Conservation (phyloP, 2,888 invertebrate species). For the Napeogenes sylphis region DNA sequence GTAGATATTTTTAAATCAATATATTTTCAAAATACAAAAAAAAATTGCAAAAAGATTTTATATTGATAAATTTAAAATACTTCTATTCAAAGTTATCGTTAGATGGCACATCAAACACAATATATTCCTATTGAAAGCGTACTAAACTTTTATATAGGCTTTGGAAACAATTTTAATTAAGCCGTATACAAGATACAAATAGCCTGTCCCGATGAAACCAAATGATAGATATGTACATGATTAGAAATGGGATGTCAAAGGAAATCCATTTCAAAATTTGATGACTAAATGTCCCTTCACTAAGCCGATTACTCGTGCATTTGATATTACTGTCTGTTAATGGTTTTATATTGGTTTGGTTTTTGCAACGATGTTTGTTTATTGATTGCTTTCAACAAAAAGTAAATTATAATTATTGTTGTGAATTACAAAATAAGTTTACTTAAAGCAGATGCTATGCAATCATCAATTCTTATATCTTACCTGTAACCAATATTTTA, state of each 20-base stretch:
- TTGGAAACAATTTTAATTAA: constrained; percentile 5
- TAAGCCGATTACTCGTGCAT: constrained; percentile 12
- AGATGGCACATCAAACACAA: constrained; percentile 1
- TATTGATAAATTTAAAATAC: background rate
- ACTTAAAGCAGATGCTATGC: too few species aligned
- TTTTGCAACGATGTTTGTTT: background rate
- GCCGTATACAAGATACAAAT: constrained; percentile 4
- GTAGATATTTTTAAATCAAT: too few species aligned
- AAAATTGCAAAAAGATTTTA: background rate
- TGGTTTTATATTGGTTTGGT: background rate
- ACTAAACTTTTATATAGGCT: constrained; percentile 1
- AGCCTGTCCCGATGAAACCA: background rate
- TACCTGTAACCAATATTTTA: too few species aligned
- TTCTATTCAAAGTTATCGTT: background rate
- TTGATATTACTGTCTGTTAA: constrained; percentile 11
- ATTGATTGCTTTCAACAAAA: too few species aligned
- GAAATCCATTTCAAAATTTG: constrained; percentile 17
- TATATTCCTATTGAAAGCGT: constrained; percentile 3
- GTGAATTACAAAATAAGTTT: too few species aligned
- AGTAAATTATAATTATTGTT: too few species aligned
- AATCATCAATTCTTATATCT: too few species aligned
- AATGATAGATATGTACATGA: constrained; percentile 1
- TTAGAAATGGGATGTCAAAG: constrained; percentile 9
- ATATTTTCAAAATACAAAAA: background rate
- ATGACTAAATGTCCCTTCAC: constrained; percentile 6